These are phyloP conservation scores for Oryzias sinensis DNA, from an alignment of 2,797 vertebrate species.

Conservation along the genomic window DNA sequence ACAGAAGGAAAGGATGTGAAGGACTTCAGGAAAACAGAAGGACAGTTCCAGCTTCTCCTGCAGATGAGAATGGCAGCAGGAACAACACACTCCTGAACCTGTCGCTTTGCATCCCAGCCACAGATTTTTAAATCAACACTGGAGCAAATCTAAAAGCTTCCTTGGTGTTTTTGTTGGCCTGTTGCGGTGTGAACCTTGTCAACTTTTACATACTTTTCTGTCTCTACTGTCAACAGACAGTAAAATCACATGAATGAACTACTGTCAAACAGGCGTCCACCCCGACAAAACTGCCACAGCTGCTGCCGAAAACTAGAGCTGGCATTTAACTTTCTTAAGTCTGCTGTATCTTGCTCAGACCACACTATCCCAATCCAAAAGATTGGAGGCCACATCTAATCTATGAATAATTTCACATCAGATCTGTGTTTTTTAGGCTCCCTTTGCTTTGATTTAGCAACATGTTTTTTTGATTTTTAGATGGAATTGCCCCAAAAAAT, in stretches of 20 bases:
- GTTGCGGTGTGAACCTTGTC: constrained; percentile 1
- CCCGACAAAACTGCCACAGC: background rate
- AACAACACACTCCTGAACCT: constrained; percentile 7
- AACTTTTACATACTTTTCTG: constrained; percentile 20
- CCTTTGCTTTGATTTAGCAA: too few relatives aligned
- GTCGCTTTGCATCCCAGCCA: constrained; percentile 29
- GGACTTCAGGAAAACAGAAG: constrained; percentile 7
- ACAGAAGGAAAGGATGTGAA: constrained; percentile 10
- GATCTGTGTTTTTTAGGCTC: too few relatives aligned
- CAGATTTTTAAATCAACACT: constrained; percentile 32
- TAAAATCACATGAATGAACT: constrained; percentile 35
- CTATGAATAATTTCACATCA: background rate
- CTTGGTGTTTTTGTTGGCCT: constrained; percentile 44
- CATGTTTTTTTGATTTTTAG: too few relatives aligned
- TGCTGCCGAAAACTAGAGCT: background rate
- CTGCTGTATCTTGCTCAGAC: background rate
- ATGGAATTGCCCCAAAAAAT: too few relatives aligned
- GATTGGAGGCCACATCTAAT: background rate
- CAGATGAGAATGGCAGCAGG: constrained; percentile 2
- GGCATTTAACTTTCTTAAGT: background rate
- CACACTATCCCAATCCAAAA: background rate
- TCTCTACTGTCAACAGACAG: constrained; percentile 42
- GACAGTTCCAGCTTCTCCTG: background rate
- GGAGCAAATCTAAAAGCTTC: constrained; percentile 16
- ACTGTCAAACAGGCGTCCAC: constrained; percentile 23